A percentile compares a stretch with the other conserved stretches of the same genome.
phyloP scores from a whole-genome alignment of 2,797 vertebrate species.

The Toxotes lorentzi region DNA sequence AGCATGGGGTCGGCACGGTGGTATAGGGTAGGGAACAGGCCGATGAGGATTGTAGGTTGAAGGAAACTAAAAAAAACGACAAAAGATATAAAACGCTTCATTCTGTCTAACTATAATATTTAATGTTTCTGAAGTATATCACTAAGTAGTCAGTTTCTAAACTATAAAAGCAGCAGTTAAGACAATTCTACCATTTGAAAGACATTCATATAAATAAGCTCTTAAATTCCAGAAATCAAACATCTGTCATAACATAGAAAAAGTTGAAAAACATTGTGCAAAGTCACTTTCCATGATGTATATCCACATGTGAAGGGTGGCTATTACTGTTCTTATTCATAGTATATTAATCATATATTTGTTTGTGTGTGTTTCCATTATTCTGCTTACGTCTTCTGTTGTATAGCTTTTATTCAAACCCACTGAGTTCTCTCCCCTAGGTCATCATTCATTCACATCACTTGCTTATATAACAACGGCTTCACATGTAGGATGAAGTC shows the following conservation, averaged over 20 bases:
- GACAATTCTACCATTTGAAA: neutral
- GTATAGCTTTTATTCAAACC: neutral
- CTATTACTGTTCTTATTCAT: neutral
- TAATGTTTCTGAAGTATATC: neutral
- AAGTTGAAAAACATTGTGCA: neutral
- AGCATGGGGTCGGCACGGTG: conserved; percentile 96
- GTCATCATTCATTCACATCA: neutral
- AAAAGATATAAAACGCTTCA: neutral
- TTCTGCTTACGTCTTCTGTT: neutral
- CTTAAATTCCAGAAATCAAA: neutral
- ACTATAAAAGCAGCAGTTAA: neutral
- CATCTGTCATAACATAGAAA: neutral
- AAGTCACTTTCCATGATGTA: neutral
- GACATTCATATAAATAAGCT: neutral
- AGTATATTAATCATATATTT: neutral
- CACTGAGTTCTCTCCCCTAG: neutral
- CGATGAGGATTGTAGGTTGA: conserved; percentile 97
- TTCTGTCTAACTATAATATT: neutral
- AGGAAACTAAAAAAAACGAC: conserved; percentile 88
- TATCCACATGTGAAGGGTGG: neutral
- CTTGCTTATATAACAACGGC: neutral
- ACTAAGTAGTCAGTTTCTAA: neutral
- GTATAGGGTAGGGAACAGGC: conserved; percentile 98
- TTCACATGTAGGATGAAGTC: neutral
- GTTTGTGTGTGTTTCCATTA: neutral